Base-by-base conservation (phyloP, 2,113 vertebrate species). In the Corapipo altera region DNA sequence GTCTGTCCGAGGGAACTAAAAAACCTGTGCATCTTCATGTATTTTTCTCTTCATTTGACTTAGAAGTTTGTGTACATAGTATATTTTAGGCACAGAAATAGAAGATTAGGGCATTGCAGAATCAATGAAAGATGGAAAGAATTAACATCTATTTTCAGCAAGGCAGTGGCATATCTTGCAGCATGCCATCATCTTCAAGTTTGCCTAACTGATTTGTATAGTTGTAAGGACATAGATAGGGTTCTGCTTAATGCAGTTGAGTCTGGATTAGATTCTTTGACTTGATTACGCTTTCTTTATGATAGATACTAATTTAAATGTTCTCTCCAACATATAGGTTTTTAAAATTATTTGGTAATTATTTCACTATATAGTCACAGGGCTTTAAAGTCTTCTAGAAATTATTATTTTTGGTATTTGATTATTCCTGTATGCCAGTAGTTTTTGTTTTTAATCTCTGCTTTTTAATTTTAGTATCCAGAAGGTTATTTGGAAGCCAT, bases 401-500 rank as follows among this genome's bases (percentile, higher is more conserved):
- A 39, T 66, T 27, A 58, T 15, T 62, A 11, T 16, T 85, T 64
- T 32, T 82, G 12, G 1, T 64, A 28, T 61, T 89, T 85, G 11
- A 5, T 22, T 76, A 69, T 81, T 61, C 7, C 6, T 91, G 5
- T 64, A 30, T 61, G 30, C 19, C 41, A 39, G 16, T 66, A 46
- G 37, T 18, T 69, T 76, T 85, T 89, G 41, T 27, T 94, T 66
- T 79, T 78, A 70, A 57, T 84, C 11, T 48, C 6, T 76, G 24
- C 73, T 78, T 91, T 95, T 54, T 66, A 71, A 54, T 93, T 89
- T 95, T 97, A 99, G 99, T 99, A 99, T 96, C 99, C 99, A 73
- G 99, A 99, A 93, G 99, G 99, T 91, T 99, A 99, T 97, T 96
- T 98, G 97, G 98, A 98, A 65, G 99, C 99, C 23, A 99, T 99